Evolutionary conservation across 2,888 invertebrate species (phyloP).

Genomic region (Epsilonema sp.): DNA sequence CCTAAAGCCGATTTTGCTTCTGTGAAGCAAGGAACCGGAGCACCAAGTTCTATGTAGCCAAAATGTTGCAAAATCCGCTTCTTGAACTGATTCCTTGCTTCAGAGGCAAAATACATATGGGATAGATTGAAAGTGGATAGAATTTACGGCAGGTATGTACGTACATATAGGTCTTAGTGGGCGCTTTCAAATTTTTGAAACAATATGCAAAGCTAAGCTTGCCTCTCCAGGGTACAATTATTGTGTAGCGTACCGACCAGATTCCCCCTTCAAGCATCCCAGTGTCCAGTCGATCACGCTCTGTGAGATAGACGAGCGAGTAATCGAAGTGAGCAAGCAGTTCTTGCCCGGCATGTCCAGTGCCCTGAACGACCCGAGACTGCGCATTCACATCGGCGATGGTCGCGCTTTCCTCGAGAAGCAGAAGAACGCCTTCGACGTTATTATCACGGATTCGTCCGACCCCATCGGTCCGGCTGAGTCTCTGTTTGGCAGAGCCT

Average conservation of each 20-base stretch:
- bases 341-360: slow-evolving; percentile 73
- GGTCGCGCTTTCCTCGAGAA: slow-evolving; percentile 83
- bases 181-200: not conserved
- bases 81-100: no score
- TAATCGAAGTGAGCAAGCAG: slow-evolving; percentile 68
- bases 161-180: no score
- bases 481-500: slow-evolving; percentile 53
- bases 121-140: no score
- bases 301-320: slow-evolving; percentile 85
- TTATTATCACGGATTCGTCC: slow-evolving; percentile 93
- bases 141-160: no score
- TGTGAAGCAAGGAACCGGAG: no score
- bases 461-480: slow-evolving; percentile 62
- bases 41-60: no score
- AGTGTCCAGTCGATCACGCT: slow-evolving; percentile 59
- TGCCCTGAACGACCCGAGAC: slow-evolving; percentile 61
- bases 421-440: slow-evolving; percentile 64
- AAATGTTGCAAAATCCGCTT: no score
- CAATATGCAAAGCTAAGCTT: not conserved
- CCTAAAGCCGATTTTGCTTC: no score
- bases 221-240: no score
- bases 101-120: no score
- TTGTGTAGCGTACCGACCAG: no score
- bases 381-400: slow-evolving; percentile 64
- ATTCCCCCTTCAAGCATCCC: no score